A percentile compares a stretch with the other conserved stretches of the same genome.
Conservation (phyloP, 2,797 vertebrate genomes). For the Artibeus lituratus region DNA sequence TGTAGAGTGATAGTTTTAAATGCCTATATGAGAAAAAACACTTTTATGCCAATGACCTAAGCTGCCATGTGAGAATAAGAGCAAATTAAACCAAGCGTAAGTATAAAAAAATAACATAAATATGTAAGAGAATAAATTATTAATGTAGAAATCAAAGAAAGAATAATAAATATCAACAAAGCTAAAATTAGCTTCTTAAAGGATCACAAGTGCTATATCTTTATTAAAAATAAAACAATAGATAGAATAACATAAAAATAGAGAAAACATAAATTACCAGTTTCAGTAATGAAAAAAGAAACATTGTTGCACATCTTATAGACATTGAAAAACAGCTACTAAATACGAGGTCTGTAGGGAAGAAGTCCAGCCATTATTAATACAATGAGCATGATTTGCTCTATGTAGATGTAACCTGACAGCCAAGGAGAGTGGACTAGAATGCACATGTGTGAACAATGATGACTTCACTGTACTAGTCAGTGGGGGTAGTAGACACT, state of each 20-base stretch:
- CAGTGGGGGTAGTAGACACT: background rate
- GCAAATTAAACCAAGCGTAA: background rate
- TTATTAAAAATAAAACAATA: background rate
- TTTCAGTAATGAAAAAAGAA: background rate
- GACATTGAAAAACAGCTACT: background rate
- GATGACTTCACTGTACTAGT: background rate
- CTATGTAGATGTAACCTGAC: background rate
- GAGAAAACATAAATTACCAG: background rate
- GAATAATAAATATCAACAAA: background rate
- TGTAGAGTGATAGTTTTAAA: background rate
- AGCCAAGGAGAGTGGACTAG: background rate
- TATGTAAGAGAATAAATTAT: background rate
- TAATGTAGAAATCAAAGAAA: background rate
- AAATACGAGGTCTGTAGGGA: background rate
- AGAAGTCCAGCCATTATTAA: background rate
- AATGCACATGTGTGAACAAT: background rate
- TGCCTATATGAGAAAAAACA: background rate
- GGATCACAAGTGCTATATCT: background rate
- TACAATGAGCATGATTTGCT: background rate
- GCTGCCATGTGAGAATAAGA: conserved; percentile 6
- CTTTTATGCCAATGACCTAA: background rate
- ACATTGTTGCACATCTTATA: background rate
- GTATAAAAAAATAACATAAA: background rate
- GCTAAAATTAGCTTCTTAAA: background rate
- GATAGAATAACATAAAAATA: background rate